Evolutionary conservation across 2,888 invertebrate genomes (phyloP), one percentile per base, ranked within the genome.

Genomic region (Ophion obscuratus): DNA sequence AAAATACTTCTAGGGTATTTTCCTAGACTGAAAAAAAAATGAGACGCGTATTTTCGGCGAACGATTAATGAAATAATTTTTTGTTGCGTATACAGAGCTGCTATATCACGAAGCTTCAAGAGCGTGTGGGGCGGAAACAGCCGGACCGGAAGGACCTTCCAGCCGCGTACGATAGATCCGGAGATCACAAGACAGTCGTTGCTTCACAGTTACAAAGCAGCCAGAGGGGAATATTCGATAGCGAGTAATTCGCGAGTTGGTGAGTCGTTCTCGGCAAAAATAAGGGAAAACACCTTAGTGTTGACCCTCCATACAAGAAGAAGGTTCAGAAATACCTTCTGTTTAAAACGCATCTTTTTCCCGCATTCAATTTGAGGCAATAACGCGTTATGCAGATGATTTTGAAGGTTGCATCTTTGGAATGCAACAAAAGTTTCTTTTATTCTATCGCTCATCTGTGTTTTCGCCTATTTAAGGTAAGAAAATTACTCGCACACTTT

Each of bases 181-280:
- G 95, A 96, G 88, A 92, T 97, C 83, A 97, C 97, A 93, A 96
- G 97, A 90, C 96, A 96, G 91, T 96, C 97, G 9, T 94, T 98
- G 31, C 93, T 97, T 82, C 95, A 95, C 91, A 95, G 95, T 88
- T 96, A 96, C 93, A 94, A 95, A 92, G 93, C 95, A 85, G 96
- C 95, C 57, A 96, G 96, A 90, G 95, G 95, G 92, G 95, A 95
- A 88, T 94, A 94, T 89, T 92, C 94, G 81, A 94, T 94, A 73
- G 91, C 93, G 66, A 91, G 90, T 79, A 92, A 87, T 88, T 90
- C 92, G 40, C 91, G 94, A 83, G 91, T 89, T 73, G 93, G 93
- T 93, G 83, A 92, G 93, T 89, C 70, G 57, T n/a, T 10, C n/a
- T 76, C 20, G 4, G 7, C 31, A 20, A 59, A 17, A 20, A 53